Percentiles rank a stretch among this genome's conserved stretches.
Conservation (phyloP, 92 coral and sea anemone genomes). For the Epizoanthus illoricatus region DNA sequence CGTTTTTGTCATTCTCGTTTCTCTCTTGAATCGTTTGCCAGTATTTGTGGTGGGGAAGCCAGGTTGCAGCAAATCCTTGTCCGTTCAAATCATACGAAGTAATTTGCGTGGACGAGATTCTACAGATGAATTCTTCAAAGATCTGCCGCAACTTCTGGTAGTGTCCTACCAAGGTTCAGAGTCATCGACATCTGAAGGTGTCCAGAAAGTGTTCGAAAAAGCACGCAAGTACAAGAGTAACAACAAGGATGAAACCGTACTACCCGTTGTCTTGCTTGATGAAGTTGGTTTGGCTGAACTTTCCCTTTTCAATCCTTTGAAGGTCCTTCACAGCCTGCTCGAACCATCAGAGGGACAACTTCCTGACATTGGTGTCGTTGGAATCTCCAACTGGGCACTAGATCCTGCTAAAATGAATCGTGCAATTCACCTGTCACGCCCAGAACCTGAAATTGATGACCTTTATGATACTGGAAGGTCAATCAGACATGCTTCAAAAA, state of each 20-base stretch:
- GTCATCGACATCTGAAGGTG: conserved; percentile 38
- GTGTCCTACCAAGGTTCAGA: conserved; percentile 44
- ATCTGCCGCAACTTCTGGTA: conserved; percentile 30
- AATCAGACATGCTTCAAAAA: neutral
- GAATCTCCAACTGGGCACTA: conserved; percentile 29
- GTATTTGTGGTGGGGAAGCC: conserved; percentile 43
- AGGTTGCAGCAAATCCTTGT: conserved; percentile 43
- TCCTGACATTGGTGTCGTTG: conserved; percentile 27
- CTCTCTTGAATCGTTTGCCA: conserved; percentile 23
- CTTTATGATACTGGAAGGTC: conserved; percentile 26
- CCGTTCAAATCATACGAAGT: conserved; percentile 40
- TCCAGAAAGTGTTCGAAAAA: conserved; percentile 37
- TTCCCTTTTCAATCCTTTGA: conserved; percentile 6
- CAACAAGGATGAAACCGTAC: conserved; percentile 1
- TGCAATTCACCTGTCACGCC: conserved; percentile 41
- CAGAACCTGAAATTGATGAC: conserved; percentile 17
- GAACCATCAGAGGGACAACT: conserved; percentile 17
- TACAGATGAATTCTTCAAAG: conserved; percentile 24
- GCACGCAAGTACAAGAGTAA: conserved; percentile 20
- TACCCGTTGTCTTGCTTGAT: conserved; percentile 36
- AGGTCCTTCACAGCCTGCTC: conserved; percentile 27
- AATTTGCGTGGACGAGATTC: conserved; percentile 46
- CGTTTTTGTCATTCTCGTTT: conserved; percentile 37
- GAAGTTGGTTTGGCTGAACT: conserved; percentile 34
- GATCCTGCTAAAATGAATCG: conserved; percentile 45